Conservation (phyloP, 2,888 invertebrate genomes). For the Chrysolina americana region DNA sequence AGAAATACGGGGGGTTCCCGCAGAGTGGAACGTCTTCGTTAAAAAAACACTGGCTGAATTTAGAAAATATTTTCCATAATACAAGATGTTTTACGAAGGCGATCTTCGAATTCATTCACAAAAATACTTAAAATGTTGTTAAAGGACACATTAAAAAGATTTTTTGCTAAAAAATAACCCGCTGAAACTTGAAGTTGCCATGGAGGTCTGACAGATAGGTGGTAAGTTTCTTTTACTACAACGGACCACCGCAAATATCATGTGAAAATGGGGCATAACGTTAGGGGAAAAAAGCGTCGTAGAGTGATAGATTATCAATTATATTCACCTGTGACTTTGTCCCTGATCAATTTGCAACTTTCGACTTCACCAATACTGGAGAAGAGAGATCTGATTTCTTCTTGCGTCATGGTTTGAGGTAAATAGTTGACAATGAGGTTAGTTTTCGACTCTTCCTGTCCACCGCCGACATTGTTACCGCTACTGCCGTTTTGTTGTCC, state of each 20-base stretch:
- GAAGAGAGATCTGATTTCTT: conserved; percentile 97
- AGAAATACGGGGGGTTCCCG: too few species aligned
- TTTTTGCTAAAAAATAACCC: too few species aligned
- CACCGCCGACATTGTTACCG: conserved; percentile 71
- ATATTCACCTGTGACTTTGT: conserved; percentile 90
- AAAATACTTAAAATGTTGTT: too few species aligned
- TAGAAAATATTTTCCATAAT: too few species aligned
- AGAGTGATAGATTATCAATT: not conserved
- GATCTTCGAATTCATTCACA: too few species aligned
- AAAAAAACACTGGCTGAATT: too few species aligned
- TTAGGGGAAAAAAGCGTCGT: conserved; percentile 6
- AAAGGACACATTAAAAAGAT: too few species aligned
- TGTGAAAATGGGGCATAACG: conserved; percentile 15
- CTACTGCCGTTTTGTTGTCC: conserved; percentile 89
- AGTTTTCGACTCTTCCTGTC: conserved; percentile 95
- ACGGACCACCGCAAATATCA: not conserved
- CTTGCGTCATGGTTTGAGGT: conserved; percentile 99
- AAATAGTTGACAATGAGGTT: conserved; percentile 99
- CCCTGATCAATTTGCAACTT: conserved; percentile 98
- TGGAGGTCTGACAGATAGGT: too few species aligned
- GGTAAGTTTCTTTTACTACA: too few species aligned
- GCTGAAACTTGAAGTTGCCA: too few species aligned
- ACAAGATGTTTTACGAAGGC: too few species aligned
- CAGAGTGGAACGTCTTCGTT: too few species aligned
- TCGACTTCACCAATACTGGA: conserved; percentile 99